Percentiles rank a stretch among this genome's conserved stretches.
phyloP scores from a whole-genome alignment of 2,113 vertebrate species.

The Thalassarche chlororhynchos region DNA sequence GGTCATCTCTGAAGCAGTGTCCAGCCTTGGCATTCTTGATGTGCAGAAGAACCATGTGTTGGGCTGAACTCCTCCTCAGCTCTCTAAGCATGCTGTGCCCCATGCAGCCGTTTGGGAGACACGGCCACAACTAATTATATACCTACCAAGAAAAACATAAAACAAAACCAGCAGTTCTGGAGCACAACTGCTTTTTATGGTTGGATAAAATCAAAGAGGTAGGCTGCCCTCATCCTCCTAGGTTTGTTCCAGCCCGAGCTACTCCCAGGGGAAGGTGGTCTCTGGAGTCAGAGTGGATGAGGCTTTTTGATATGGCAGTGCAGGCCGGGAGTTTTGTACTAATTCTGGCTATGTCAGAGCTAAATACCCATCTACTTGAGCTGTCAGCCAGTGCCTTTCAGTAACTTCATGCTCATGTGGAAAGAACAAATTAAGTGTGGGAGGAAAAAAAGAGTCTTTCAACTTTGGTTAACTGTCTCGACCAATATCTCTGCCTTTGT shows the following conservation, averaged over 20 bases:
- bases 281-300: neutral
- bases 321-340: neutral
- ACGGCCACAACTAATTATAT: neutral
- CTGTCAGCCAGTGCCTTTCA: slow-evolving; percentile 16
- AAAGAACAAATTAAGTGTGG: slow-evolving; percentile 16
- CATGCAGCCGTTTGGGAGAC: neutral
- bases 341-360: slow-evolving; percentile 9
- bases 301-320: neutral
- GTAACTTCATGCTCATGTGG: neutral
- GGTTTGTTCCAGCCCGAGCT: neutral
- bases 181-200: neutral
- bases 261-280: neutral
- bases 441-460: neutral
- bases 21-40: neutral
- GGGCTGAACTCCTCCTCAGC: neutral
- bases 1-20: neutral
- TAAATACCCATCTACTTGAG: neutral
- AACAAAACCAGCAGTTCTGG: neutral
- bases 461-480: slow-evolving; percentile 2
- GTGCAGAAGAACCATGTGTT: neutral
- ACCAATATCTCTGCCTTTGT: slow-evolving; percentile 25
- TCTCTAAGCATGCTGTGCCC: neutral
- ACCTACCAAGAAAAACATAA: neutral
- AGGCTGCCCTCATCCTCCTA: neutral
- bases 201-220: neutral